Evolutionary conservation across 1,140 invertebrate genomes (phyloP), one percentile per base, ranked within the genome.

Genomic region (Hormaphis cornu): DNA sequence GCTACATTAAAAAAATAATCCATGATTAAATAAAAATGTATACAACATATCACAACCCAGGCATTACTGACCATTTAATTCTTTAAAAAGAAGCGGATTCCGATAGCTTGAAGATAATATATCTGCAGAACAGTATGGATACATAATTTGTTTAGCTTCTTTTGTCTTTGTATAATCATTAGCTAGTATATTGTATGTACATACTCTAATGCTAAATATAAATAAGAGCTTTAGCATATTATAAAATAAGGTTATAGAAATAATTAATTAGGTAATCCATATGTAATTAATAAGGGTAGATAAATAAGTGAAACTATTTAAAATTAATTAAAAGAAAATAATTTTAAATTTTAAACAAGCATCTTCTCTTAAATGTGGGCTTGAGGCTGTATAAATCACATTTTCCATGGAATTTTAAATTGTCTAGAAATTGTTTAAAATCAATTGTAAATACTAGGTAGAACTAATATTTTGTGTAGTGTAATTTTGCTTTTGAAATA

Each of bases 121-220:
- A 79, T 90, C 84, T 9, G 83, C 76, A 37, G 91, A 86, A 76
- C 93, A 95, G 74, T 93, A 89, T 0, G 86, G 83, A 79, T 88
- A 92, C 7, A 96, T 79, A 35, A 83, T 80, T 48, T 79, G 83
- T 71, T 87, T 82, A 1, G 88, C 85, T 75, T 83, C 85, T 61
- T 89, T 88, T 16, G 90, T 88, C 77, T 93, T 87, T 69, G 91
- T 86, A 79, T 96, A 97, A 14, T 87, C 77, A 79, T 94, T 87
- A 24, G 93, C 92, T 72, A 97, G 78, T 70, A 95, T 85, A 77
- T 97, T 97, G 75, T 97, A 97, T 4, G 85, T 85, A 9, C 94
- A 81, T 71, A 94, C 83, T 69, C 93, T 82, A 71, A 95, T 86
- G 74, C 89, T 91, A 77, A 54, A 70, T n/a, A 28, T 33, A 71